Base-by-base conservation (phyloP, 2,113 vertebrate genomes). In the Gambusia holbrooki region DNA sequence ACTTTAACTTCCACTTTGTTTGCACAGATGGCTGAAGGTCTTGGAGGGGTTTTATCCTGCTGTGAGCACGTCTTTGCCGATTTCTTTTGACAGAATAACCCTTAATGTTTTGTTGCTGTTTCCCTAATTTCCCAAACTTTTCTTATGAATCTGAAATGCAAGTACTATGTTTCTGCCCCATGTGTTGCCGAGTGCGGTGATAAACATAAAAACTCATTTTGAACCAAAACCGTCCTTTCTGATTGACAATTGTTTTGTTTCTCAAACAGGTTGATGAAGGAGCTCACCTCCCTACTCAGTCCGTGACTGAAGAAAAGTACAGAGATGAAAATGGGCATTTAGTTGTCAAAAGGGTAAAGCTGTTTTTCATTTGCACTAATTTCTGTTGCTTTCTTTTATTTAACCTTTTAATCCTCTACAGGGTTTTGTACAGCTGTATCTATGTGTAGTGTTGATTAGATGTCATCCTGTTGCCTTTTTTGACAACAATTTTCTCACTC, bases 281-380 rank as follows among this genome's bases (percentile, higher is more conserved):
- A 91, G 93, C 93, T 79, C 95, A 98, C 67, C 86, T 97, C 61
- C 95, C 94, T 62, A 86, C 94, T 29, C 95, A 96, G 85, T 93
- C 95, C 0, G 96, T 96, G 83, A 96, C 95, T 4, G 96, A 98
- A 74, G 96, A 98, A 88, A 95, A 95, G 27, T 97, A 96, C 54
- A 91, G 84, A 30, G 96, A 98, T 76, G 95, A 97, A 89, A 92
- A 95, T 14, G 96, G 96, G 45, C 95, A 96, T 86, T 94, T 88
- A 0, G 95, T 97, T 79, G 93, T 97, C 15, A 98, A 95, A 88
- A 96, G 95, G 96, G 97, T 98, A 96, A 77, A 62, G 25, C 1
- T 71, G 76, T 1, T 78, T 60, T 63, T 11, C 65, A 19, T 28
- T n/a, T 65, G 11, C 22, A 22, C 0, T 19, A 12, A 28, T 66